A percentile compares a stretch with the other conserved stretches of the same genome.
phyloP scores from a whole-genome alignment of 2,888 invertebrate genomes.

The Ophioninae sp. region DNA sequence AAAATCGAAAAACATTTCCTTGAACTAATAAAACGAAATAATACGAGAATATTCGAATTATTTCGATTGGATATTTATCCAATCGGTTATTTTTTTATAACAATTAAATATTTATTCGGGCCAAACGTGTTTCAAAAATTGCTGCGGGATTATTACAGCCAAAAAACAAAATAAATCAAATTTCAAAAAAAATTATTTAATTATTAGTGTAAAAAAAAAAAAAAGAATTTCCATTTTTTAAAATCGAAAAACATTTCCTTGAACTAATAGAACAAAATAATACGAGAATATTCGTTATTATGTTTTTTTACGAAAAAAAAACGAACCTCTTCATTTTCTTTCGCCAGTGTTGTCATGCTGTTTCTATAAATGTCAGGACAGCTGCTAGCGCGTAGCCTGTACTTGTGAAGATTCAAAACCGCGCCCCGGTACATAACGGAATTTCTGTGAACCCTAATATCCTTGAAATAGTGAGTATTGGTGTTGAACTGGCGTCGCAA shows the following conservation, averaged over 20 bases:
- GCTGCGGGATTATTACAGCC: background rate
- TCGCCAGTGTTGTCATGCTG: conserved; percentile 92
- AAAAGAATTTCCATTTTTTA: no score
- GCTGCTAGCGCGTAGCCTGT: conserved; percentile 91
- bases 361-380: conserved; percentile 95
- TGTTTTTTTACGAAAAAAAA: background rate
- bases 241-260: background rate
- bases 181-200: background rate
- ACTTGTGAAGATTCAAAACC: conserved; percentile 91
- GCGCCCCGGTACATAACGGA: conserved; percentile 94
- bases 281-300: background rate
- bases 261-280: background rate
- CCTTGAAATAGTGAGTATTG: conserved; percentile 87
- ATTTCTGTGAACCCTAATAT: conserved; percentile 88
- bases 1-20: no score
- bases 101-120: background rate
- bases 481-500: conserved; percentile 83
- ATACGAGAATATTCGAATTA: no score
- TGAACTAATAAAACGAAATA: no score
- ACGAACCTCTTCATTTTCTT: conserved; percentile 88
- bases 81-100: no score
- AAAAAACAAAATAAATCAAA: background rate
- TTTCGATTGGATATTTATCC: background rate
- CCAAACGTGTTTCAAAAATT: background rate
- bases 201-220: background rate